phyloP scores from a whole-genome alignment of 2,797 vertebrate species.

The Sciaenops ocellatus region DNA sequence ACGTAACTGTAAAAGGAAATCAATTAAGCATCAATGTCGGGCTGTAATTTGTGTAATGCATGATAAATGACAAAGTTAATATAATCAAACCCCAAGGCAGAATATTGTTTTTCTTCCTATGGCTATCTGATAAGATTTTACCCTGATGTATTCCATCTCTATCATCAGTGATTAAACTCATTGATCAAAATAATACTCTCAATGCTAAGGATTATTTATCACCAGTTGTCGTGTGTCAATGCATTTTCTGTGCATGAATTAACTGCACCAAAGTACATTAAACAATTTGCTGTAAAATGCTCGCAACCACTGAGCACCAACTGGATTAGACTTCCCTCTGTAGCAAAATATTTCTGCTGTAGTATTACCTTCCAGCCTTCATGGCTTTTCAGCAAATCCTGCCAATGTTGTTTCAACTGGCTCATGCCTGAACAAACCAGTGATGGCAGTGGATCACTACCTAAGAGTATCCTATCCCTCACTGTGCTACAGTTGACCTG shows the following conservation, averaged over 20 bases:
- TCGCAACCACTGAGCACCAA: neutral
- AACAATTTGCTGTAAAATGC: neutral
- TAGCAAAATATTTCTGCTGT: constrained; percentile 12
- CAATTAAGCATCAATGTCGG: constrained; percentile 65
- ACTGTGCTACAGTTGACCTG: constrained; percentile 41
- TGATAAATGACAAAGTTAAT: constrained; percentile 77
- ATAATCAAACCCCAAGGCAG: constrained; percentile 61
- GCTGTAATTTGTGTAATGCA: constrained; percentile 74
- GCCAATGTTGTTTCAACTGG: constrained; percentile 28
- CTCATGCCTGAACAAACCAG: constrained; percentile 16
- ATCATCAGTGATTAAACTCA: constrained; percentile 61
- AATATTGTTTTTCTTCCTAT: constrained; percentile 46
- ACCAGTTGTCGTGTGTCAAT: constrained; percentile 17
- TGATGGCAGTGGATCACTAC: constrained; percentile 48
- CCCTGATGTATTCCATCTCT: constrained; percentile 45
- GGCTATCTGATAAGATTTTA: constrained; percentile 50
- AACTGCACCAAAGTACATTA: neutral
- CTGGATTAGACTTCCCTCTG: neutral
- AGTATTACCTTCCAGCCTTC: constrained; percentile 6
- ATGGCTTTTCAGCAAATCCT: constrained; percentile 20
- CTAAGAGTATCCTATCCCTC: constrained; percentile 34
- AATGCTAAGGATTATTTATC: constrained; percentile 41
- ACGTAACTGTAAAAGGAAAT: constrained; percentile 68
- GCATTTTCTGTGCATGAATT: neutral
- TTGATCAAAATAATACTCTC: constrained; percentile 53